phyloP scores from a whole-genome alignment of 2,797 vertebrate genomes.

The Aotus griseimembra region DNA sequence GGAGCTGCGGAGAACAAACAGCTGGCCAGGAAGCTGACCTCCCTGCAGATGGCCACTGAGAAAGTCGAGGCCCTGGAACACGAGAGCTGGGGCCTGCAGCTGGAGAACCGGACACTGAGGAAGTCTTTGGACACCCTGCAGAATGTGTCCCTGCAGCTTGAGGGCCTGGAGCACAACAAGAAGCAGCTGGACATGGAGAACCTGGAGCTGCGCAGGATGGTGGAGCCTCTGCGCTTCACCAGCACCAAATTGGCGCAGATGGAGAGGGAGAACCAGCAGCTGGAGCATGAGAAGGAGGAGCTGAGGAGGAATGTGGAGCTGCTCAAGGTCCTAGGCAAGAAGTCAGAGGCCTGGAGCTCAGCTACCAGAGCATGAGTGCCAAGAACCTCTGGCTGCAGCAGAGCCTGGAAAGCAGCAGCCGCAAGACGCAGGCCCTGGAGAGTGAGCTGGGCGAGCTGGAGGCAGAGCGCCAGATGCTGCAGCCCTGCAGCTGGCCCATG shows the following conservation, averaged over 20 bases:
- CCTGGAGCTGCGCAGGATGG: conserved; percentile 90
- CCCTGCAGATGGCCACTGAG: conserved; percentile 88
- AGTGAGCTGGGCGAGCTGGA: conserved; percentile 85
- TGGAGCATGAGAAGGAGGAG: conserved; percentile 89
- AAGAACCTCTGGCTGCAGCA: conserved; percentile 92
- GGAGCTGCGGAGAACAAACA: conserved; percentile 89
- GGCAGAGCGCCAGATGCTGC: conserved; percentile 87
- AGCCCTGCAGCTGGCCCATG: conserved; percentile 85
- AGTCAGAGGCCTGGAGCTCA: conserved; percentile 92
- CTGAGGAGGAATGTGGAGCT: conserved; percentile 88
- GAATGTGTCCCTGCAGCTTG: conserved; percentile 87
- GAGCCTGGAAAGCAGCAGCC: conserved; percentile 84
- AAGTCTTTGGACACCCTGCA: conserved; percentile 92
- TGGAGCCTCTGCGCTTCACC: conserved; percentile 91
- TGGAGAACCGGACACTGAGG: conserved; percentile 91
- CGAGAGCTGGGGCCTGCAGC: conserved; percentile 89
- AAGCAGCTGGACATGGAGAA: conserved; percentile 92
- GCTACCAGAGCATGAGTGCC: conserved; percentile 87
- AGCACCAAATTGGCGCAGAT: conserved; percentile 89
- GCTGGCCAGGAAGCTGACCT: conserved; percentile 88
- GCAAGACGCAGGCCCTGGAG: conserved; percentile 86
- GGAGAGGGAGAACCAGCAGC: conserved; percentile 90
- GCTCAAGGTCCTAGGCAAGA: conserved; percentile 89
- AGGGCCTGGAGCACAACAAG: conserved; percentile 88
- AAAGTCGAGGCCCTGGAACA: conserved; percentile 89